Evolutionary conservation across 2,797 vertebrate species (phyloP), one percentile per base, ranked within the genome.

Genomic region (Muscicapa striata): DNA sequence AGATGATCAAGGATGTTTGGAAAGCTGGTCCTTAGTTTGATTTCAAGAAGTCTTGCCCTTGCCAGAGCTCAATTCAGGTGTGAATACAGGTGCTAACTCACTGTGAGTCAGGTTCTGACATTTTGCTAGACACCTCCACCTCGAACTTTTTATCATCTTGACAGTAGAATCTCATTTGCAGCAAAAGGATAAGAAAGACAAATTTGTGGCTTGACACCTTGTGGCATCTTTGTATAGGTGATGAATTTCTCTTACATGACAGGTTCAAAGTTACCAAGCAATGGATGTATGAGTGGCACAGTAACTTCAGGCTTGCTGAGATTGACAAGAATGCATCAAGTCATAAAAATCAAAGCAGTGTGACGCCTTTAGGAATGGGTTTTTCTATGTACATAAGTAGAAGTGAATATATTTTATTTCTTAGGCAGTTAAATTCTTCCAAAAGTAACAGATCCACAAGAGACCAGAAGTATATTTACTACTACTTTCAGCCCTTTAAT

Each of bases 161-260:
- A 96, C 97, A 97, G 95, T 69, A 89, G 97, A 97, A 95, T 96
- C 90, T 97, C 95, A 97, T 97, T 97, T 97, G 81, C 84, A 96
- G 94, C 70, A 85, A 94, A 96, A 94, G 81, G 63, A 96, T 97
- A 95, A 97, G 96, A 97, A 97, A 97, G 97, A 97, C 89, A 97
- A 97, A 97, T 97, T 78, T 96, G 67, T 94, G 86, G 79, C 87
- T 95, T 96, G 96, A 97, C 96, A 97, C 91, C 75, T 95, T 94
- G 77, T 96, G 97, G 97, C 79, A 29, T 95, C 84, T 96, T 92
- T 95, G 94, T 82, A 57, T 95, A 88, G 73, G 46, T 97, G 94
- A 98, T 96, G 94, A 96, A 97, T 97, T 83, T 94, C 87, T 94
- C 84, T 94, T 97, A 97, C 78, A 93, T 92, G 90, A 77, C 70